Evolutionary conservation across 2,797 vertebrate species (phyloP).

Genomic region (Eidolon dupreanum): DNA sequence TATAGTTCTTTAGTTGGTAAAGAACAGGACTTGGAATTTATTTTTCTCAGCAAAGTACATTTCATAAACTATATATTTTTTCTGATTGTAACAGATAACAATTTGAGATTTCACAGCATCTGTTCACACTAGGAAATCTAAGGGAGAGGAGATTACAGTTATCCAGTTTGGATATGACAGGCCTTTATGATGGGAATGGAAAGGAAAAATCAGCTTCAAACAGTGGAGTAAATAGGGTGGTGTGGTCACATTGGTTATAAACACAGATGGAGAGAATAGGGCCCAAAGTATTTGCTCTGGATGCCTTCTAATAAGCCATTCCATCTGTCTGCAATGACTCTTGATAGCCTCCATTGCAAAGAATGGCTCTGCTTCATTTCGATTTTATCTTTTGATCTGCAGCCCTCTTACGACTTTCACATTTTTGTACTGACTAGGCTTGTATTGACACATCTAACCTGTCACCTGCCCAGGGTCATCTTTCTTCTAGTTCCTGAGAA

Average conservation of each 20-base stretch:
- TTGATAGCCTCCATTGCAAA: neutral
- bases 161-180: slow-evolving; percentile 52
- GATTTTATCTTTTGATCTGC: neutral
- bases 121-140: slow-evolving; percentile 53
- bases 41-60: slow-evolving; percentile 32
- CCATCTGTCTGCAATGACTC: neutral
- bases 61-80: slow-evolving; percentile 20
- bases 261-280: neutral
- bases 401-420: neutral
- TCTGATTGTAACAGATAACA: slow-evolving; percentile 63
- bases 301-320: neutral
- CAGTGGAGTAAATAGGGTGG: slow-evolving; percentile 51
- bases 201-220: slow-evolving; percentile 45
- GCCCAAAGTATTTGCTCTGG: neutral
- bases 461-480: neutral
- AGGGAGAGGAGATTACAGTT: slow-evolving; percentile 66
- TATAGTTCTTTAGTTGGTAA: neutral
- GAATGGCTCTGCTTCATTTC: neutral
- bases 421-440: neutral
- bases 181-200: neutral
- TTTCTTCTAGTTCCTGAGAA: neutral
- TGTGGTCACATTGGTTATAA: neutral
- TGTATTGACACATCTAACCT: neutral
- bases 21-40: neutral
- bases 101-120: slow-evolving; percentile 68